phyloP scores from a whole-genome alignment of 2,888 invertebrate genomes.

The Ashinkailepas kermadecensis region DNA sequence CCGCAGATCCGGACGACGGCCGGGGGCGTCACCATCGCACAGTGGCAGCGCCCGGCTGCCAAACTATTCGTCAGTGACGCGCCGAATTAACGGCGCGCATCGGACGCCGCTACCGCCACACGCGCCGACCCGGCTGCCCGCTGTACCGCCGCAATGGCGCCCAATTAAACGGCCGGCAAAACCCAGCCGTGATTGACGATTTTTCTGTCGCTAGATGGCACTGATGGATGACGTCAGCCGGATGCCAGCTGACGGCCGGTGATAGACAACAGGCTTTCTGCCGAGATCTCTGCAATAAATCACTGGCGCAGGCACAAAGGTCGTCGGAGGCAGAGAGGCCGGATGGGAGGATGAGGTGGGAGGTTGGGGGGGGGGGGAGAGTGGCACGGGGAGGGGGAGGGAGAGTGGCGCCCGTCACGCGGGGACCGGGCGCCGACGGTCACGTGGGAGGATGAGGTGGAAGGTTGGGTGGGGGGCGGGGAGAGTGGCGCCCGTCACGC shows the following conservation, averaged over 20 bases:
- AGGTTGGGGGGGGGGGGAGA: neutral
- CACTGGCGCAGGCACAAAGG: slow-evolving; percentile 14
- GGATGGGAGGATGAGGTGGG: neutral
- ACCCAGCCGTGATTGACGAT: neutral
- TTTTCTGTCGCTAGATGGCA: slow-evolving; percentile 6
- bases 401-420: neutral
- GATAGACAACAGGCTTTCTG: slow-evolving; percentile 2
- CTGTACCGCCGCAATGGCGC: neutral
- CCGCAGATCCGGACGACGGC: no score
- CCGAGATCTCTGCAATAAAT: slow-evolving; percentile 1
- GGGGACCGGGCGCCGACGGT: neutral
- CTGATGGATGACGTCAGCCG: neutral
- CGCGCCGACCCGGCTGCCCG: neutral
- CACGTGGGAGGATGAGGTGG: neutral
- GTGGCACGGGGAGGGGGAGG: neutral
- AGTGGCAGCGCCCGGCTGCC: neutral
- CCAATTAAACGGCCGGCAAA: neutral
- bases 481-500: neutral
- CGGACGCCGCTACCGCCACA: neutral
- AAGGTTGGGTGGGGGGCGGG: neutral
- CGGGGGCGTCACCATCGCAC: neutral
- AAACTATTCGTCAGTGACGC: neutral
- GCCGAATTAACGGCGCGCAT: neutral
- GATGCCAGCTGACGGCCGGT: neutral
- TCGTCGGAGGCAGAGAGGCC: slow-evolving; percentile 20